A percentile compares a stretch with the other conserved stretches of the same genome.
Evolutionary conservation across 1,140 invertebrate species (phyloP).

Genomic region (Drosophila albomicans): DNA sequence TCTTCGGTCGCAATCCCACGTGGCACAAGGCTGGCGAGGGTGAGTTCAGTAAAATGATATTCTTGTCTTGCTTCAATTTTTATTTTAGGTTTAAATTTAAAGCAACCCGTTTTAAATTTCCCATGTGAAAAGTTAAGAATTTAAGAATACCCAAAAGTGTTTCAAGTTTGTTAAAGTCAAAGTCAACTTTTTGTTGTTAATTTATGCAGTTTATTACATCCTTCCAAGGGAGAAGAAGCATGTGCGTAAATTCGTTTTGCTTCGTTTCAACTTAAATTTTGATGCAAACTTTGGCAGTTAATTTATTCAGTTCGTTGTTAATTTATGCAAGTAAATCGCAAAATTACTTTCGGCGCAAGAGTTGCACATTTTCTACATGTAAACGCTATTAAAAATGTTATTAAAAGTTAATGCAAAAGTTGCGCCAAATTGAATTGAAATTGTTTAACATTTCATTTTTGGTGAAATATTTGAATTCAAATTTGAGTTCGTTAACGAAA

Average conservation of each 20-base stretch:
- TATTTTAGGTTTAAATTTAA: not conserved
- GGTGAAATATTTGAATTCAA: no score
- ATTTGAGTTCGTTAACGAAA: no score
- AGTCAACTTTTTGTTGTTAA: constrained; percentile 11
- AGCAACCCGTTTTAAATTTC: not conserved
- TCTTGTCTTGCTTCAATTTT: not conserved
- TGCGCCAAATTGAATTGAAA: not conserved
- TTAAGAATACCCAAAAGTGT: not conserved
- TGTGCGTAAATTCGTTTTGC: not conserved
- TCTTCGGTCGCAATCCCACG: constrained; percentile 90
- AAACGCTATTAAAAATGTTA: constrained; percentile 6
- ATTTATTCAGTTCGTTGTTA: constrained; percentile 20
- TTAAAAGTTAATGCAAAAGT: not conserved
- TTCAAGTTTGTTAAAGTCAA: not conserved
- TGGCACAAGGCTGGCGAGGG: constrained; percentile 88
- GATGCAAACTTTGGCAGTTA: constrained; percentile 18
- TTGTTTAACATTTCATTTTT: not conserved
- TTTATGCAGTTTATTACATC: constrained; percentile 12
- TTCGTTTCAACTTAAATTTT: not conserved
- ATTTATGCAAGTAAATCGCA: constrained; percentile 1
- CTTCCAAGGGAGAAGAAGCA: not conserved
- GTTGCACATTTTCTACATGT: not conserved
- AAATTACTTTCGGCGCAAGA: not conserved
- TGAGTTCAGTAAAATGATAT: constrained; percentile 74
- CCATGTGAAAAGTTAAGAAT: not conserved